Base-by-base conservation (phyloP, 2,113 vertebrate genomes). In the Turdus rufiventris region DNA sequence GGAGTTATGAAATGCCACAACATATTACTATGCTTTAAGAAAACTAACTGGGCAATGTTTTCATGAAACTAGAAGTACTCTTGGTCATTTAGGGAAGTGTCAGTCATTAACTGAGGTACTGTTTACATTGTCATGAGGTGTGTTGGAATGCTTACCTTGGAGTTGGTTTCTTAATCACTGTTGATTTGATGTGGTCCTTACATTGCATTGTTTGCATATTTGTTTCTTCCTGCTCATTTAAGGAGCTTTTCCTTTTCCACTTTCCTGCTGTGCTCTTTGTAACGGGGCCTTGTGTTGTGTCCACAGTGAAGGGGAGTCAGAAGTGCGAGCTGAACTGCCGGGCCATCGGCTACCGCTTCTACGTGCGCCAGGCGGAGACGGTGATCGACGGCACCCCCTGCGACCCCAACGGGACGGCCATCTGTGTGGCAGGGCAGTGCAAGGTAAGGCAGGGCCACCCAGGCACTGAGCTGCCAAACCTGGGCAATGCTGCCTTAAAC, bases 301-400 rank as follows among this genome's bases (percentile, higher is more conserved):
- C 74, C 54, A 0, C 85, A 99, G 99, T 98, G 83, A 98, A 98
- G 48, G 98, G 94, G 20, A 98, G 97, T 45, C 98, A 98, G 88
- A 98, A 98, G 42, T 99, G 99, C 57, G 98, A 99, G 79, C 97
- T 99, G 77, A 99, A 99, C 93, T 99, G 99, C 93, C 98, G 99
- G 8, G 99, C 99, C 0, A 96, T 98, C 14, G 99, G 99, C 33
- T 99, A 99, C 97, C 98, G 99, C 11, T 99, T 99, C 97, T 99
- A 99, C 0, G 99, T 99, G 28, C 97, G 98, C 16, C 98, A 99
- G 91, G 97, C 99, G 1, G 99, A 98, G 66, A 97, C 95, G 36
- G 99, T 99, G 85, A 99, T 98, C 1, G 99, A 99, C 2, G 99
- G 99, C 29, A 99, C 99, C 0, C 99, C 99, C 0, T 99, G 99